Evolutionary conservation across 1,140 invertebrate genomes (phyloP).

Genomic region (Anastrepha obliqua): DNA sequence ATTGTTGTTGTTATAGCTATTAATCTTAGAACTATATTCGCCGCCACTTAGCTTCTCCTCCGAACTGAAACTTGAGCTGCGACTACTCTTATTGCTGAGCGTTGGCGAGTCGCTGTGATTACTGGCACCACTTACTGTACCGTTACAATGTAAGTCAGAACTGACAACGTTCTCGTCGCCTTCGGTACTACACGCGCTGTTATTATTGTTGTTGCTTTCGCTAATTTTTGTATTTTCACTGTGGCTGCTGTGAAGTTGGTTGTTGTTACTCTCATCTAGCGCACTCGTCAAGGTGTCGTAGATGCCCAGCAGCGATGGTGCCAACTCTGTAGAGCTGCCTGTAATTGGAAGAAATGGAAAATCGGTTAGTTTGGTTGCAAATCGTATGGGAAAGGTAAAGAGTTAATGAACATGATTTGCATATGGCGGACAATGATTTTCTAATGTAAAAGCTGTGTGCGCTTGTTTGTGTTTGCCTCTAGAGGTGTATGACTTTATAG

Average conservation of each 20-base stretch:
- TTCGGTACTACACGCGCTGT: background rate
- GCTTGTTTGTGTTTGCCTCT: too few species aligned
- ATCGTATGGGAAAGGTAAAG: background rate
- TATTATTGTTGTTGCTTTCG: background rate
- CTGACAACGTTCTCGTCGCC: constrained; percentile 10
- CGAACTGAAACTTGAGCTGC: constrained; percentile 50
- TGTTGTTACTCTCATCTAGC: constrained; percentile 59
- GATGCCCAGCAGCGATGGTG: constrained; percentile 77
- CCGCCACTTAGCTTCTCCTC: background rate
- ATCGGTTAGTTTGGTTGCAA: background rate
- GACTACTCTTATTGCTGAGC: constrained; percentile 58
- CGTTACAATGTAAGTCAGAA: constrained; percentile 11
- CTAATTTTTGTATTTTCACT: constrained; percentile 52
- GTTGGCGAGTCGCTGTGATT: constrained; percentile 24
- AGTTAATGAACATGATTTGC: constrained; percentile 46
- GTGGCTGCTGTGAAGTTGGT: constrained; percentile 59
- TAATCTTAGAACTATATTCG: background rate
- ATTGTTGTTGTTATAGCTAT: constrained; percentile 63
- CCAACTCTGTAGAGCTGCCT: constrained; percentile 79
- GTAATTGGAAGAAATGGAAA: constrained; percentile 66
- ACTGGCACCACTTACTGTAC: background rate
- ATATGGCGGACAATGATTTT: background rate
- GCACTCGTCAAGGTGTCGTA: constrained; percentile 75
- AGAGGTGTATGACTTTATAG: too few species aligned
- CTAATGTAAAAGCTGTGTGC: background rate